Conservation (phyloP, 2,797 vertebrate genomes). For the Crax fasciolata region DNA sequence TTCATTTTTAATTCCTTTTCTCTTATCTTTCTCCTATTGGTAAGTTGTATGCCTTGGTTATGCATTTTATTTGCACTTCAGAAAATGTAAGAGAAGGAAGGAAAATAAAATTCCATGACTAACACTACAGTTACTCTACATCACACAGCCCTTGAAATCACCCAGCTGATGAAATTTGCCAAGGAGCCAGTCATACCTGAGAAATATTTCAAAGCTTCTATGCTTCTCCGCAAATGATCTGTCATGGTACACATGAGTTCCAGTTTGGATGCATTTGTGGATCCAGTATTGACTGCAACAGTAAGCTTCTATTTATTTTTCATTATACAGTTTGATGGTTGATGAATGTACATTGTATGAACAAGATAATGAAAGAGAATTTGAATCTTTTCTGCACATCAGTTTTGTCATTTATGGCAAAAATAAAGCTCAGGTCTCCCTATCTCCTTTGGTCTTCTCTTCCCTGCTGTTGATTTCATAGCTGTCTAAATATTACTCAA, state of each 20-base stretch:
- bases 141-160: background rate
- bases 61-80: background rate
- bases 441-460: background rate
- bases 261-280: background rate
- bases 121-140: background rate
- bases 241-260: background rate
- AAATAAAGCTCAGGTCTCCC: background rate
- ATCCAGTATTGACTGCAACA: background rate
- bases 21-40: background rate
- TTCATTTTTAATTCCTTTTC: background rate
- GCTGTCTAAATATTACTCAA: background rate
- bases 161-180: background rate
- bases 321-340: background rate
- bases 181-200: background rate
- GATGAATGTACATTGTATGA: background rate
- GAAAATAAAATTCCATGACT: background rate
- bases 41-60: background rate
- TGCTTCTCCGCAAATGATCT: background rate
- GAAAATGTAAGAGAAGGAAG: background rate
- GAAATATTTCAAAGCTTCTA: background rate
- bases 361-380: background rate
- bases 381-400: background rate
- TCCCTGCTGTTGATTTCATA: background rate
- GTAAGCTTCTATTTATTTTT: background rate
- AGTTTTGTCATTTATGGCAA: background rate